Percentiles rank a stretch among this genome's conserved stretches.
Evolutionary conservation across 2,888 invertebrate species (phyloP).

Genomic region (Spodoptera picta): DNA sequence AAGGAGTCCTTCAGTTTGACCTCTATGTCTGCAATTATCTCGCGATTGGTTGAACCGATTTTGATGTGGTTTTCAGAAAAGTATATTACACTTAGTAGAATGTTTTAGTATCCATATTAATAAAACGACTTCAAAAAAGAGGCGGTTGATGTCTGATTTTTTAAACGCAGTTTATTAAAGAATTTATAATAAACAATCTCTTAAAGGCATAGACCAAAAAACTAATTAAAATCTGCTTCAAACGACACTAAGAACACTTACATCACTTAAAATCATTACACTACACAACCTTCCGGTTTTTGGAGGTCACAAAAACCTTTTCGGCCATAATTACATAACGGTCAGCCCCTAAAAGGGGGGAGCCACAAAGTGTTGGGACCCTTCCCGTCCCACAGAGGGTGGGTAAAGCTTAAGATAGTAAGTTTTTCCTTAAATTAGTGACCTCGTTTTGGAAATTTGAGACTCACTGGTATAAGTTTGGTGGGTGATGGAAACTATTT

Average conservation of each 20-base stretch:
- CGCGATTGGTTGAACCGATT: too few relatives aligned
- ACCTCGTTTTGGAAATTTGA: slow-evolving; percentile 21
- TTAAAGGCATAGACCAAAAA: too few relatives aligned
- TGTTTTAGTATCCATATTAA: too few relatives aligned
- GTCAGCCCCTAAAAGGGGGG: slow-evolving; percentile 36
- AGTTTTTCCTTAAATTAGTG: slow-evolving; percentile 3
- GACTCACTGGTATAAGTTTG: background rate
- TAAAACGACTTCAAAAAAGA: too few relatives aligned
- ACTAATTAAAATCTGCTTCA: background rate
- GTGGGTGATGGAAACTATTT: background rate
- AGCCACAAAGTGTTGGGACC: slow-evolving; percentile 54
- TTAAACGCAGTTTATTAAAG: too few relatives aligned
- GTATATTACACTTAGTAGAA: too few relatives aligned
- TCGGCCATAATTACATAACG: slow-evolving; percentile 44
- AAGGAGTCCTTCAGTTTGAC: too few relatives aligned
- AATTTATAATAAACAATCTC: too few relatives aligned
- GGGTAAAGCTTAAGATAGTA: slow-evolving; percentile 29
- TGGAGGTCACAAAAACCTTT: slow-evolving; percentile 28
- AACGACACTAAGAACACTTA: background rate
- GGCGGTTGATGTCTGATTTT: too few relatives aligned
- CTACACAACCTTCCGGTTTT: background rate
- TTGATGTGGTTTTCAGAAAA: too few relatives aligned
- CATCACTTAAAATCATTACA: slow-evolving; percentile 22
- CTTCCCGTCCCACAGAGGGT: background rate
- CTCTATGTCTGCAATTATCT: too few relatives aligned